Base-by-base conservation (phyloP, 2,888 invertebrate genomes). In the Creontiades dilutus region DNA sequence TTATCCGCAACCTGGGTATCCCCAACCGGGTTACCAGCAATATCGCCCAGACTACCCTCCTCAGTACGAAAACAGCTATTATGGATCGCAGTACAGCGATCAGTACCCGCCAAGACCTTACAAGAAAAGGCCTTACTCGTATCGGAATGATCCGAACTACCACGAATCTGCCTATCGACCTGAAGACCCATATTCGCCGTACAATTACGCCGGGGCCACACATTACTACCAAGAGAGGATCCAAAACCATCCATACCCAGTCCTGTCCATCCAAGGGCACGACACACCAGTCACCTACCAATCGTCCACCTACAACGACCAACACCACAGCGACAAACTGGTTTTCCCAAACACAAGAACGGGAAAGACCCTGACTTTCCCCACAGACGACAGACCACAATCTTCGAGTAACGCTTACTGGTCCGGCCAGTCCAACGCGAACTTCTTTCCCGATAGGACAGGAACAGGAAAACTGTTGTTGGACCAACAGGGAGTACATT, bases 391-490 rank as follows among this genome's bases (percentile, higher is more conserved):
- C 16, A 27, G 47, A 46, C 46, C 19, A 12, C 27, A 61, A 16
- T 5, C 11, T 27, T 37, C 86, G 23, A 92, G 68, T 23, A 68
- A 23, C 27, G 3, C 68, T 7, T 23, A 68, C 68, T 68, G 92
- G 37, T 4, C 75, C 2, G 27, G 68, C 2, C 47, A 23, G 23
- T 61, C 85, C 0, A 86, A 68, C 68, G 47, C 37, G 91, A 91
- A 85, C 27, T 91, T 92, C 78, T 92, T 92, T 91, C 92, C 92
- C 0, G 92, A 92, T 87, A 90, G 92, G 75, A 93, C 92, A 0
- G 92, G 92, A 1, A 92, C 92, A 4, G 93, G 93, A 0, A 92
- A 92, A 84, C 90, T 93, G 27, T 91, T 92, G 14, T 90, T 92
- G 80, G 92, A 92, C 75, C 57, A 91, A 11, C 92, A 92, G 68